Percentiles rank a stretch among this genome's conserved stretches.
Conservation (phyloP, 2,888 invertebrate species). For the Caenorhabditis sulstoni region DNA sequence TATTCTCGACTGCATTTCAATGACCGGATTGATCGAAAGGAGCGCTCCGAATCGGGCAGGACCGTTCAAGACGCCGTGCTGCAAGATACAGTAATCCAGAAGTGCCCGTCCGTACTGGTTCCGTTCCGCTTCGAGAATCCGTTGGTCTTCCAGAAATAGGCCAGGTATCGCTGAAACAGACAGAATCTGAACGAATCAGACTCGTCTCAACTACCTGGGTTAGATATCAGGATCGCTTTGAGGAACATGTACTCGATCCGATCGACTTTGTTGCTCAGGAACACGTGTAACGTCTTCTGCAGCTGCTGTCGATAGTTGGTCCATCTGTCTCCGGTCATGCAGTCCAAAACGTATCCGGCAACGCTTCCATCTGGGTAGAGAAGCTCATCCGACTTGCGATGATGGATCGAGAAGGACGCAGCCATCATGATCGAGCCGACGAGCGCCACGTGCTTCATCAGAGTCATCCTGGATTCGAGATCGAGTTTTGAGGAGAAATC, state of each 20-base stretch:
- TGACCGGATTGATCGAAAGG: conserved; percentile 22
- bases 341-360: conserved; percentile 15
- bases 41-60: conserved; percentile 33
- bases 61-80: conserved; percentile 20
- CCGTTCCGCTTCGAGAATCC: conserved; percentile 23
- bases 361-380: conserved; percentile 23
- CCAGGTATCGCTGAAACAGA: conserved; percentile 26
- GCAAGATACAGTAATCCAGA: conserved; percentile 30
- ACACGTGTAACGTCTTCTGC: conserved; percentile 28
- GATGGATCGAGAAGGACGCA: conserved; percentile 39
- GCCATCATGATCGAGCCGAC: conserved; percentile 40
- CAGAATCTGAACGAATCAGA: too few species aligned
- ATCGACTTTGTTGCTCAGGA: conserved; percentile 39
- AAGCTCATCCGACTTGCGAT: conserved; percentile 20
- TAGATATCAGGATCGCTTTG: conserved; percentile 31
- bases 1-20: conserved; percentile 26
- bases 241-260: conserved; percentile 37
- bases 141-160: conserved; percentile 5
- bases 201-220: conserved; percentile 20
- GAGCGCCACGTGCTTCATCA: conserved; percentile 28
- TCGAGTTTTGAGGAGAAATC: conserved; percentile 24
- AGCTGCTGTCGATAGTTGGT: conserved; percentile 15
- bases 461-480: not conserved
- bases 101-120: conserved; percentile 32
- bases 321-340: not conserved